Base-by-base conservation (phyloP, 2,113 vertebrate genomes). In the Chionodraco myersi region DNA sequence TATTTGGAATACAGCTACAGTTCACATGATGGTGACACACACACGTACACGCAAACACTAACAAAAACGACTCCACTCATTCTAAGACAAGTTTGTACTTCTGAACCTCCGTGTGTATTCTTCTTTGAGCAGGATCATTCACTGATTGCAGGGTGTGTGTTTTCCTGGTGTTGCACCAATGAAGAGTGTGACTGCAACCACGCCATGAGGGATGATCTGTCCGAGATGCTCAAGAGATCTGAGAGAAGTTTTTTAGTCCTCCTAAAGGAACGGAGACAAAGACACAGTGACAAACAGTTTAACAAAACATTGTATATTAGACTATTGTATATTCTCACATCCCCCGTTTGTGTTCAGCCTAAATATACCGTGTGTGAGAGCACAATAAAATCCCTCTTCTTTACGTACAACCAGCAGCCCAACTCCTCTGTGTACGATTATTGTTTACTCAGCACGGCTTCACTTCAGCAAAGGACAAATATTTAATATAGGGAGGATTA, bases 211-310 rank as follows among this genome's bases (percentile, higher is more conserved):
- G 89, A 83, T 10, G 91, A 79, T 85, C 71, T 90, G 83, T 96
- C 93, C 0, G 82, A 84, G 77, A 95, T 79, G 61, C 81, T 85
- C 94, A 93, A 95, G 23, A 94, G 79, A 68, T 92, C 94, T 44
- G 77, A 87, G n/a, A 95, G 90, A 26, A 88, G 67, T 85, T 91
- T 93, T 82, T 93, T 92, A 14, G 69, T 90, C 60, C 84, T 94
- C 90, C 95, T 95, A 11, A 10, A 83, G 54, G 80, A 16, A 84
- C 2, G 2, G 4, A 84, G 54, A 84, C 23, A 81, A 15, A 81
- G n/a, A 67, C 6, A 75, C 3, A 0, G 64, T 49, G 34, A 41
- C 36, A 6, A 41, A 41, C 36, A 41, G 7, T 41, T 73, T 49
- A 10, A n/a, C 77, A 6, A 7, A 60, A 73, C 21, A 75, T 2